These are phyloP conservation scores for Mus spretus DNA, from an alignment of 2,797 vertebrate species.

Conservation along the genomic window DNA sequence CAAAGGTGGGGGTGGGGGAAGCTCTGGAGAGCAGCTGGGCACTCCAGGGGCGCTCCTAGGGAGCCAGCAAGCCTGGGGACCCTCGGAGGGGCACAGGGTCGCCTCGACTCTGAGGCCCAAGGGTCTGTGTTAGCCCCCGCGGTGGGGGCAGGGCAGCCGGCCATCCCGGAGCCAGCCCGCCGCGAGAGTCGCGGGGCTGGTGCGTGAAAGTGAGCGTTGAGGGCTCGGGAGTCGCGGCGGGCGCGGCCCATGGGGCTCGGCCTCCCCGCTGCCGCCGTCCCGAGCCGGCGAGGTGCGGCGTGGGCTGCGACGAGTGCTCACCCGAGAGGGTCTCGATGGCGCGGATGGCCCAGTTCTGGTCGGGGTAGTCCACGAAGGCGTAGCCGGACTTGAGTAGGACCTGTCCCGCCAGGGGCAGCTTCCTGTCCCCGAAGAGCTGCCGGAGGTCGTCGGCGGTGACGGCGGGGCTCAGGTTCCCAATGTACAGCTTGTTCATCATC, in stretches of 20 bases:
- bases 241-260: constrained; percentile 77
- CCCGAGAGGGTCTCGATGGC: constrained; percentile 96
- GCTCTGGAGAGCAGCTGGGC: constrained; percentile 40
- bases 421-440: constrained; percentile 95
- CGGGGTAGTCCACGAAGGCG: constrained; percentile 97
- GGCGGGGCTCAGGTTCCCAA: constrained; percentile 97
- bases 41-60: not conserved
- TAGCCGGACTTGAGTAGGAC: constrained; percentile 96
- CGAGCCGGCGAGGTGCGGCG: constrained; percentile 63
- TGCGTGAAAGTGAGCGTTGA: constrained; percentile 77
- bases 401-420: constrained; percentile 95
- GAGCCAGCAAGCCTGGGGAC: constrained; percentile 6
- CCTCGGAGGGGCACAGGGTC: constrained; percentile 9
- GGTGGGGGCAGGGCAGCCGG: constrained; percentile 45
- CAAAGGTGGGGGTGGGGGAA: constrained; percentile 68
- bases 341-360: constrained; percentile 96
- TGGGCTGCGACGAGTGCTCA: constrained; percentile 86
- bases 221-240: constrained; percentile 61
- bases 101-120: not conserved
- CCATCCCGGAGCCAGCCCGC: constrained; percentile 50
- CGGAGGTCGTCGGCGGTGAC: constrained; percentile 96
- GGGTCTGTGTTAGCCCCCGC: not conserved
- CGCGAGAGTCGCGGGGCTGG: constrained; percentile 66
- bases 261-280: constrained; percentile 79
- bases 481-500: constrained; percentile 98